Conservation (phyloP, 2,113 vertebrate genomes). For the Microcebus murinus region DNA sequence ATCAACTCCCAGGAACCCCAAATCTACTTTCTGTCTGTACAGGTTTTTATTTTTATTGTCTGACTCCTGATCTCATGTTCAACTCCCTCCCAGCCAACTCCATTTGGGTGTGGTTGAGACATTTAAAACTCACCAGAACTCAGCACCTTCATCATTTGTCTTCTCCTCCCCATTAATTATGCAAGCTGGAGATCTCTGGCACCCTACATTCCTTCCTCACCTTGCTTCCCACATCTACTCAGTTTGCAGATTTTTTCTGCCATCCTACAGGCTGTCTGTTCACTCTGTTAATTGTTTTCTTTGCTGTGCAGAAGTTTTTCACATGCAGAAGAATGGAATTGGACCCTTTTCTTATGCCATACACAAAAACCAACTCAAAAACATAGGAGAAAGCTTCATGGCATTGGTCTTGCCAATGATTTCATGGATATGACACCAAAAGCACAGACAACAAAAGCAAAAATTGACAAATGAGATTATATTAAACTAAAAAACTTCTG, state of each 20-base stretch:
- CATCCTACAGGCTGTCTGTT: background rate
- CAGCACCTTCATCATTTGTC: background rate
- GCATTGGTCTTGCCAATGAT: background rate
- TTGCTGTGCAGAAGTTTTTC: background rate
- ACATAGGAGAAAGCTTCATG: background rate
- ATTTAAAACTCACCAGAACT: background rate
- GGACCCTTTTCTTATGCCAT: background rate
- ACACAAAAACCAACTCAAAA: background rate
- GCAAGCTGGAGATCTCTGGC: background rate
- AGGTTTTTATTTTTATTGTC: background rate
- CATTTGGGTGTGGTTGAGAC: background rate
- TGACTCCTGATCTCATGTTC: background rate
- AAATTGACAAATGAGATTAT: background rate
- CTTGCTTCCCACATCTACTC: too few relatives aligned
- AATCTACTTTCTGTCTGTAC: rapidly evolving
- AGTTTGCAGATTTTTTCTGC: background rate
- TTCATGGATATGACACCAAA: background rate
- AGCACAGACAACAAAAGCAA: background rate
- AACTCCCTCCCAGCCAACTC: background rate
- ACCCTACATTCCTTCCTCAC: background rate
- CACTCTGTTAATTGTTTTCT: background rate
- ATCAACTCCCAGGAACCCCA: background rate
- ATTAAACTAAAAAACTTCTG: background rate
- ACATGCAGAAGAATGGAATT: background rate
- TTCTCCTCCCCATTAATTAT: background rate